Base-by-base conservation (phyloP, 2,113 vertebrate genomes). In the Hippocampus barbouri region DNA sequence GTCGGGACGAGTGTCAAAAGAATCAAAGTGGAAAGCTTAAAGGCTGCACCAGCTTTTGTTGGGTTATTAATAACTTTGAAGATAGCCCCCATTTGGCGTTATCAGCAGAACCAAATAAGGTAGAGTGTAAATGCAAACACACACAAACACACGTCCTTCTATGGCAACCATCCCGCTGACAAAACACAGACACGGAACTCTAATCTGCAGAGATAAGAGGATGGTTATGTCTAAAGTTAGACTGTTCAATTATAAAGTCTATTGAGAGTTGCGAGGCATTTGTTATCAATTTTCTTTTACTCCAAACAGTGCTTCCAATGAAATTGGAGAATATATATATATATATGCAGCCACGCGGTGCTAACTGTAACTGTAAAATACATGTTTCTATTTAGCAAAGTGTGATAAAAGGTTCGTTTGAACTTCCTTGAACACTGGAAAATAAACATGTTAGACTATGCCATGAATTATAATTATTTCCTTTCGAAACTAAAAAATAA, bases 61-160 rank as follows among this genome's bases (percentile, higher is more conserved):
- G 85, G 72, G 86, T 83, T 93, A 91, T 91, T 91, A 90, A 91
- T 91, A 92, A 80, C 78, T 79, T 66, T 72, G 54, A 41, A 87
- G 90, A 90, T 89, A 89, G 73, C 75, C 66, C 68, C 74, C 77
- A 51, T 79, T 82, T 77, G 67, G 38, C 68, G 41, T 79, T 86
- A 88, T 84, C 82, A 81, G 38, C 76, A 53, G 70, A 84, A 74
- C 91, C 86, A 77, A 90, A 89, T 84, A 91, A 72, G 11, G 47
- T 41, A 8, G 27, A 18, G 59, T 27, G 59, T 15, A 30, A 34
- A 68, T 53, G 61, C 53, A 49, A 62, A 51, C 49, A 66, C 43
- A 18, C 25, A 66, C 63, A 69, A 64, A 59, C 51, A 54, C 51
- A 54, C 41, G 40, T 21, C 66, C 69, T 62, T 76, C 47, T 66